A percentile compares a stretch with the other conserved stretches of the same genome.
Conservation (phyloP, 2,888 invertebrate species). For the Catocala fraxini region DNA sequence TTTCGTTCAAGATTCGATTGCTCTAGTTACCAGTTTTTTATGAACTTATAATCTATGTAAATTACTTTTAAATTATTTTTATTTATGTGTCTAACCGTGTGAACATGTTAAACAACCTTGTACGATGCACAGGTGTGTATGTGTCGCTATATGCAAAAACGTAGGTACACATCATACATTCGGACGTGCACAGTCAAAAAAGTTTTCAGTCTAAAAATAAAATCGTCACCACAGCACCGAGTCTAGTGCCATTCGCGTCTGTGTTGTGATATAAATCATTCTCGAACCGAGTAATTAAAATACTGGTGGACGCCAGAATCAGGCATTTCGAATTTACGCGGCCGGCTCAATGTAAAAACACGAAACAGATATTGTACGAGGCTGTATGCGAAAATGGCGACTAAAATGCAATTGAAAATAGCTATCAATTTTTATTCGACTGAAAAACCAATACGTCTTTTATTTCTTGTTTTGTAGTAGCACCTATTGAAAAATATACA, state of each 20-base stretch:
- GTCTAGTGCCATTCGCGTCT: conserved; percentile 53
- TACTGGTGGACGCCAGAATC: conserved; percentile 82
- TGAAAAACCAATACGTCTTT: conserved; percentile 33
- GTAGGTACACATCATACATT: no score
- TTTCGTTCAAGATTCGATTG: conserved; percentile 35
- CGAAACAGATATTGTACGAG: conserved; percentile 48
- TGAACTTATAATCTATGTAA: conserved; percentile 22
- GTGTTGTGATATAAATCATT: conserved; percentile 81
- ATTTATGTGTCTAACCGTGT: background rate
- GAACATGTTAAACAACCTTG: no score
- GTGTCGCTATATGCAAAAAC: no score
- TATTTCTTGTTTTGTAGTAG: background rate
- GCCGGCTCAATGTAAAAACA: conserved; percentile 48
- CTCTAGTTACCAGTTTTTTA: conserved; percentile 38
- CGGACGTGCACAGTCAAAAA: background rate
- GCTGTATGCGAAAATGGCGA: conserved; percentile 44
- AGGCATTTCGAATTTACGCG: conserved; percentile 78
- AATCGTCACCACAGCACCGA: conserved; percentile 47
- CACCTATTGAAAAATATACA: no score
- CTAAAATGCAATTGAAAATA: conserved; percentile 55
- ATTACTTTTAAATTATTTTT: conserved; percentile 1
- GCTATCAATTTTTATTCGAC: conserved; percentile 31
- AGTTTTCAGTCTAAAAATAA: conserved; percentile 27
- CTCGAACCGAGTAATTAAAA: conserved; percentile 86
- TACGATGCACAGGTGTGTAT: no score